Base-by-base conservation (phyloP, 1,140 invertebrate genomes). In the Drosophila ananassae region DNA sequence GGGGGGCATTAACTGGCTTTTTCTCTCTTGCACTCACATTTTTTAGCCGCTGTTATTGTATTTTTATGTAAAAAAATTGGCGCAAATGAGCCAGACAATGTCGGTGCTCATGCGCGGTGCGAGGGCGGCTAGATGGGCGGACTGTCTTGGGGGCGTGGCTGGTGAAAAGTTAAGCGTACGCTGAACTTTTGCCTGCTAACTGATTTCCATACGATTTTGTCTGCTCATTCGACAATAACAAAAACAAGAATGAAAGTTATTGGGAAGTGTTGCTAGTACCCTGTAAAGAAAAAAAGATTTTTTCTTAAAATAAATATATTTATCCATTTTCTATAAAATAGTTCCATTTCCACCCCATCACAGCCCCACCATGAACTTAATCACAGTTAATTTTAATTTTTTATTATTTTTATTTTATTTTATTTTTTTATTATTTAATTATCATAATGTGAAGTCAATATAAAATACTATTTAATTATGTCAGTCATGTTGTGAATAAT, bases 191-290 rank as follows among this genome's bases (percentile, higher is more conserved):
- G 83, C 82, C 75, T 75, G 77, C 69, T 61, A 60, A 64, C 73
- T 90, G 85, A 85, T 90, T 85, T 85, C 85, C 85, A 90, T 90
- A 85, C 85, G 81, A 90, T 90, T 90, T 85, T 79, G 80, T 90
- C 80, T 76, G 69, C 60, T 77, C 60, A 72, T 41, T 57, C 69
- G 66, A 46, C 61, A 75, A 60, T 57, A 67, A 57, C 53, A 56
- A 53, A 21, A 46, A 22, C 4, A 47, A 47, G n/a, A 22, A 9
- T 10, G 21, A 22, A 3, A 1, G 5, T 21, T 22, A 24, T 17
- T 12, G 17, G 44, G 9, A 47, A 22, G n/a, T 3, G 17, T 47
- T 17, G 6, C 41, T 8, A 2, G 17, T 47, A 47, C 44, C 44
- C 44, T 21, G 8, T 46, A 46, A 34, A 34, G 9, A 34, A 28